These are phyloP conservation scores for Hirtodrosophila histrioides DNA, from an alignment of 2,888 invertebrate genomes.

Conservation along the genomic window DNA sequence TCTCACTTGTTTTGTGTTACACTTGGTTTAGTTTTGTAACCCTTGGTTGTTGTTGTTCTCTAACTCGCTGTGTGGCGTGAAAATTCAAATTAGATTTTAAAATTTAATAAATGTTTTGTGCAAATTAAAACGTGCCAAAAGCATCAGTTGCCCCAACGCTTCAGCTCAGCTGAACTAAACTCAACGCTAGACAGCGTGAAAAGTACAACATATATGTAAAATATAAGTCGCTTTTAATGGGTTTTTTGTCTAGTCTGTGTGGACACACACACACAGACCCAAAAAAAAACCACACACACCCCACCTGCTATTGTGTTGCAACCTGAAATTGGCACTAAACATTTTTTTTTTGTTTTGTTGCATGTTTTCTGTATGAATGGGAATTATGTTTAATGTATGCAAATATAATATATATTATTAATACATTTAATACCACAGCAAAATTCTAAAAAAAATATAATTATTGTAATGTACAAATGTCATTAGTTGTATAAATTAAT, in stretches of 20 bases:
- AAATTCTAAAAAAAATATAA: too few relatives aligned
- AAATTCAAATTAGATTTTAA: conserved; percentile 82
- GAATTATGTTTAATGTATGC: too few relatives aligned
- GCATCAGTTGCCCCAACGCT: conserved; percentile 49
- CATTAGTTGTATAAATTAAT: conserved; percentile 3
- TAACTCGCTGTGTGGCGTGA: conserved; percentile 62
- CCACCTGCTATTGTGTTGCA: too few relatives aligned
- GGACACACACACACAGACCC: not conserved
- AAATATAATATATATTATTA: too few relatives aligned
- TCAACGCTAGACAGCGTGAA: conserved; percentile 37
- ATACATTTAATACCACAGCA: too few relatives aligned
- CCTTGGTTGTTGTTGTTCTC: conserved; percentile 33
- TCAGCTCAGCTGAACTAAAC: conserved; percentile 7
- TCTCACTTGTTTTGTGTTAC: conserved; percentile 48
- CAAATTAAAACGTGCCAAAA: conserved; percentile 71
- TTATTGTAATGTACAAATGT: too few relatives aligned
- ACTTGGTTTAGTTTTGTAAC: conserved; percentile 60
- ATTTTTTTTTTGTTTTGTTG: too few relatives aligned
- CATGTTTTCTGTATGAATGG: too few relatives aligned
- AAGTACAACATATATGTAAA: conserved; percentile 8
- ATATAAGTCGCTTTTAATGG: conserved; percentile 63
- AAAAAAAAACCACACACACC: conserved; percentile 1
- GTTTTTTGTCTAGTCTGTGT: conserved; percentile 56
- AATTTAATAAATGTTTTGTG: conserved; percentile 78
- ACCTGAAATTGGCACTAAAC: too few relatives aligned